phyloP scores from a whole-genome alignment of 2,113 vertebrate genomes.

The Xiphophorus maculatus region DNA sequence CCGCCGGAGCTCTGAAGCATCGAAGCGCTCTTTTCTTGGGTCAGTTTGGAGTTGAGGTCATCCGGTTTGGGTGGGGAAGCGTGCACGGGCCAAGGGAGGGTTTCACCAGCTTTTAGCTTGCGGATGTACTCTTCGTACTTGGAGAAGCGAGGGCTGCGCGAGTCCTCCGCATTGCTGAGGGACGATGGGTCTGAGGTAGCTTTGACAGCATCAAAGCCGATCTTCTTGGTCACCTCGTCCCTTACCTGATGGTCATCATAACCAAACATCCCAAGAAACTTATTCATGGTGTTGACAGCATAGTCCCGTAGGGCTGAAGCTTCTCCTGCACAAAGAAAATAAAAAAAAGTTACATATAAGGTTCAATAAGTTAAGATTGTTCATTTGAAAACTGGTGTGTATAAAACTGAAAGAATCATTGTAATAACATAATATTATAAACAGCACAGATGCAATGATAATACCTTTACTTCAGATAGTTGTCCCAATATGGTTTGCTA shows the following conservation, averaged over 20 bases:
- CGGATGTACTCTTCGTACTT: conserved; percentile 99
- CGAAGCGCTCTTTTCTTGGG: conserved; percentile 77
- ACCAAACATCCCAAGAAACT: conserved; percentile 98
- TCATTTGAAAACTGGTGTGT: background rate
- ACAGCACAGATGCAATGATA: background rate
- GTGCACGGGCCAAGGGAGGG: conserved; percentile 89
- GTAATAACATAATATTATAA: background rate
- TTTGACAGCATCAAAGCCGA: conserved; percentile 95
- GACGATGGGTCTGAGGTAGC: conserved; percentile 87
- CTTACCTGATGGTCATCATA: conserved; percentile 95
- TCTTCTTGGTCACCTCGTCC: conserved; percentile 95
- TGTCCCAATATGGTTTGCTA: conserved; percentile 2
- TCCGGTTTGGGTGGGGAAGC: conserved; percentile 83
- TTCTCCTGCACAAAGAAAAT: conserved; percentile 83
- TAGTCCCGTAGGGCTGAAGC: conserved; percentile 91
- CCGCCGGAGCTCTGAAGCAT: conserved; percentile 79
- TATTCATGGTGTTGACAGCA: conserved; percentile 96
- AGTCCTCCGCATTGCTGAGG: conserved; percentile 84
- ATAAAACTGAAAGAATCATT: background rate
- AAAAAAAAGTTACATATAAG: background rate
- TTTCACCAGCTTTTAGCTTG: conserved; percentile 94
- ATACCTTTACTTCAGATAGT: background rate
- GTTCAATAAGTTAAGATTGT: background rate
- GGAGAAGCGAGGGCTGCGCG: conserved; percentile 93
- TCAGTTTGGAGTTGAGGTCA: conserved; percentile 85